These are phyloP conservation scores for Acanthisitta chloris DNA, from an alignment of 2,113 vertebrate genomes.

Conservation along the genomic window DNA sequence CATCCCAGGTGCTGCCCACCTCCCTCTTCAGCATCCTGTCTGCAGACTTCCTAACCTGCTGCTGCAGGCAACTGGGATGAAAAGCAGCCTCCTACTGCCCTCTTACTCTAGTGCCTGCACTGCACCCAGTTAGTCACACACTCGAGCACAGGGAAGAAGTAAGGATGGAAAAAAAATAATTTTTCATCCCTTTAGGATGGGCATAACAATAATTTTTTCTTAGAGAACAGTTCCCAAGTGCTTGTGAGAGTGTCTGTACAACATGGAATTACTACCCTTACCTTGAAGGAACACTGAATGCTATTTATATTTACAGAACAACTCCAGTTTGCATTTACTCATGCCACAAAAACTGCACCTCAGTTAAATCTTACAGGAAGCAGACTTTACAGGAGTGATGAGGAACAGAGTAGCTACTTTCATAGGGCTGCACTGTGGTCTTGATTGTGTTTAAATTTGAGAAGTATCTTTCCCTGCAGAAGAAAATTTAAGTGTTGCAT, in stretches of 20 bases:
- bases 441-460: not conserved
- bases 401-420: not conserved
- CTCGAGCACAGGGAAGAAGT: not conserved
- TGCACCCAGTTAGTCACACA: accelerated
- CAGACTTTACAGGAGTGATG: not conserved
- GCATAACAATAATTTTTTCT: not conserved
- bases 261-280: not conserved
- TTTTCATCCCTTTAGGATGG: not conserved
- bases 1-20: not conserved
- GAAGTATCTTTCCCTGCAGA: not conserved
- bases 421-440: not conserved
- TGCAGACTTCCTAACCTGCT: not conserved
- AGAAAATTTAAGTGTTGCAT: not conserved
- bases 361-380: not conserved
- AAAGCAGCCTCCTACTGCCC: not conserved
- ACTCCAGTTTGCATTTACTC: not conserved
- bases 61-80: not conserved
- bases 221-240: not conserved
- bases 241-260: not conserved
- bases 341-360: not conserved
- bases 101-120: not conserved
- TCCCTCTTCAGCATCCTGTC: not conserved
- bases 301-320: not conserved
- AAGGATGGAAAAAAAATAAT: not conserved
- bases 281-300: not conserved